Base-by-base conservation (phyloP, 1,140 invertebrate genomes). In the Formica selysi region DNA sequence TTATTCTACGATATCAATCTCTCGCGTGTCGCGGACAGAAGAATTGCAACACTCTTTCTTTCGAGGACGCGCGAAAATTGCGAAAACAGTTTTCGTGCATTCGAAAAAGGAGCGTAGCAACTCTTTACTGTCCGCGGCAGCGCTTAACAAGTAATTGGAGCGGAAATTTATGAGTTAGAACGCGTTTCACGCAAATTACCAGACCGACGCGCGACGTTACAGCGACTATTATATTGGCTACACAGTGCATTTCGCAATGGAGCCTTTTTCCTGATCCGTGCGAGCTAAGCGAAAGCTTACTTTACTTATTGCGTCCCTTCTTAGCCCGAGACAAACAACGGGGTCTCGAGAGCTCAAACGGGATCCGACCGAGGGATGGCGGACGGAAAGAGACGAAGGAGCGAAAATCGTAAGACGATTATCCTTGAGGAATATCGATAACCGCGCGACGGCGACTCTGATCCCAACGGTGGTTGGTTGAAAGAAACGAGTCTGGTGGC, bases 391-490 rank as follows among this genome's bases (percentile, higher is more conserved):
- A 89, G 67, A 85, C 48, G 79, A 32, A 76, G 59, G 79, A 61
- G 54, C 51, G 48, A 70, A 87, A 74, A 87, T 90, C 80, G 80
- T 76, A 86, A 65, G 62, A 71, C 89, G 88, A 90, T 90, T 90
- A 90, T 85, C 80, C 57, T 80, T 57, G 44, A 81, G 76, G 86
- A 76, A 89, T 89, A 90, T 86, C 59, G 88, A 68, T 84, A 78
- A 87, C 87, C 85, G 71, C 44, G 65, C 59, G 71, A 64, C 70
- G 88, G 19, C 68, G 26, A 54, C 29, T 68, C 78, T 48, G 87
- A 78, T 87, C 87, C 87, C 51, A 48, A 36, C 3, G 84, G 59
- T 22, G 78, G n/a, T 29, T 71, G n/a, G n/a, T 22, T 71, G n/a
- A 48, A 79, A 84, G 88, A 84, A 89, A 89, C 87, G 78, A 70